phyloP scores from a whole-genome alignment of 2,888 invertebrate genomes.

The Artemia sinica region DNA sequence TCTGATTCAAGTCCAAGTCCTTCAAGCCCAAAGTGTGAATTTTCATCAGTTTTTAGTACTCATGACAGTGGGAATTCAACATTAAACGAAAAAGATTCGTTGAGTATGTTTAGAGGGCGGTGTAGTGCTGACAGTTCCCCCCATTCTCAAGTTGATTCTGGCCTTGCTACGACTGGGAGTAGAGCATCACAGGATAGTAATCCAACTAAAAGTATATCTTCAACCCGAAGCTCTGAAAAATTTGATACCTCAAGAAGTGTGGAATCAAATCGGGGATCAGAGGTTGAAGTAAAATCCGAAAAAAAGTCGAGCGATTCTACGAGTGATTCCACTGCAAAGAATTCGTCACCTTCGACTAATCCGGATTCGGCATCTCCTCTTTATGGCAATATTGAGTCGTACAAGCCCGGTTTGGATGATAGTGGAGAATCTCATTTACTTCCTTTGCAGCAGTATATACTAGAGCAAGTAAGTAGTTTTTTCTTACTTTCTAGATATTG shows the following conservation, averaged over 20 bases:
- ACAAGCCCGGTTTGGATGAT: conserved; percentile 29
- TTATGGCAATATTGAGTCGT: conserved; percentile 30
- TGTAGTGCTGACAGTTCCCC: conserved; percentile 26
- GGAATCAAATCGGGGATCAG: conserved; percentile 2
- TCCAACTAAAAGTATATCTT: not conserved
- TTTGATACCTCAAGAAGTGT: conserved; percentile 3
- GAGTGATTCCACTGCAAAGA: conserved; percentile 23
- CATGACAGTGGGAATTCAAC: conserved; percentile 20
- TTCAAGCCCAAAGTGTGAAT: not conserved
- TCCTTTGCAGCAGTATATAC: conserved; percentile 68
- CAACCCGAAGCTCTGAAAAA: conserved; percentile 7
- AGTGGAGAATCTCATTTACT: conserved; percentile 44
- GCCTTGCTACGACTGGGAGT: conserved; percentile 28
- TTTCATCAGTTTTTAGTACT: conserved; percentile 13
- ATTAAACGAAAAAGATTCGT: conserved; percentile 17
- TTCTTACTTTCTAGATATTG: no score
- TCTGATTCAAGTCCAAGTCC: conserved; percentile 23
- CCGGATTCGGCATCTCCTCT: conserved; percentile 26
- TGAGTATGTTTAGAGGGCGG: conserved; percentile 22
- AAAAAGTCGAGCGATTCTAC: conserved; percentile 25
- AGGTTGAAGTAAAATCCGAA: conserved; percentile 30
- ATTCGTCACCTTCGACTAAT: conserved; percentile 26
- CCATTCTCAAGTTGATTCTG: conserved; percentile 28
- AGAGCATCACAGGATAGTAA: conserved; percentile 28
- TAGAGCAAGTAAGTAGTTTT: conserved; percentile 44